A percentile compares a stretch with the other conserved stretches of the same genome.
phyloP scores from a whole-genome alignment of 2,888 invertebrate species.

The Amphipyra tragopoginis region DNA sequence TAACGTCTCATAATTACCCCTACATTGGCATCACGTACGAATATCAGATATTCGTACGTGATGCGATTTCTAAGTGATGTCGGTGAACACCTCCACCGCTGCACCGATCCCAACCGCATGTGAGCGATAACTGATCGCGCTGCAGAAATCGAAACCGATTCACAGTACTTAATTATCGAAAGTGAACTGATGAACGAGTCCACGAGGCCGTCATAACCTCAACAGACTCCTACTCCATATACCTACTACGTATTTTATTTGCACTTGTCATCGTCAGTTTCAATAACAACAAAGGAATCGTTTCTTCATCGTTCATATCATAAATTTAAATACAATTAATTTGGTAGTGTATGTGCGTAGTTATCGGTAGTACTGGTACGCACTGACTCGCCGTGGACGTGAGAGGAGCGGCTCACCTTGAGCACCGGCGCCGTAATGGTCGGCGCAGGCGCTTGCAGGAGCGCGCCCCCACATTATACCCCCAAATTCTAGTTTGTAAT shows the following conservation, averaged over 20 bases:
- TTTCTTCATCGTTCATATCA: not conserved
- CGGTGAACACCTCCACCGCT: too few species aligned
- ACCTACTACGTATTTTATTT: not conserved
- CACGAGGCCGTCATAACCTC: not conserved
- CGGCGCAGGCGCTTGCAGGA: not conserved
- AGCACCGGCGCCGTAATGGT: constrained; percentile 9
- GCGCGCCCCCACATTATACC: not conserved
- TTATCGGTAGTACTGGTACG: not conserved
- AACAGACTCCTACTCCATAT: not conserved
- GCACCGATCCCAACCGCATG: too few species aligned
- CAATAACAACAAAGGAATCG: constrained; percentile 15
- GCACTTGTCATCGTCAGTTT: constrained; percentile 6
- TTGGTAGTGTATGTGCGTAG: not conserved
- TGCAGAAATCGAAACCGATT: not conserved
- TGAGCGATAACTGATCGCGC: too few species aligned
- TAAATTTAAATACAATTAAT: constrained; percentile 9
- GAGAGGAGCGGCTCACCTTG: constrained; percentile 43
- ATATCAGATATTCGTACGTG: too few species aligned
- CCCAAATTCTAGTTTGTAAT: not conserved
- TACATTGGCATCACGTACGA: too few species aligned
- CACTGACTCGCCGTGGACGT: constrained; percentile 8
- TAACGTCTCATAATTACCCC: too few species aligned
- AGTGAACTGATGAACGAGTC: not conserved
- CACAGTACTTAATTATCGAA: not conserved
- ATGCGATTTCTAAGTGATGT: too few species aligned